Conservation (phyloP, 2,113 vertebrate species). For the Pachyramphus minor region DNA sequence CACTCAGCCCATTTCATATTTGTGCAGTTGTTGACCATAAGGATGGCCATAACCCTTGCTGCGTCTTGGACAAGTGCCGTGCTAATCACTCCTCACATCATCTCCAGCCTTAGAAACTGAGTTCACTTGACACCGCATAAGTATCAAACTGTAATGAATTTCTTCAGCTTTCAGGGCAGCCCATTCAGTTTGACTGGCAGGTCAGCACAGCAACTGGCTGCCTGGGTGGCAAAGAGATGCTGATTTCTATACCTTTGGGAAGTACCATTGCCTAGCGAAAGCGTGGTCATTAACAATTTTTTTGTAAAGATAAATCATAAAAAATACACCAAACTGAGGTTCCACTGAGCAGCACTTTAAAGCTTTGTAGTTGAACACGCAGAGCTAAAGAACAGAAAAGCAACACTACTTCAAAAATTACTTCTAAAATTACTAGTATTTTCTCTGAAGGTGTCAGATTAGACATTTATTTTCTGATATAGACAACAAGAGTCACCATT, state of each 20-base stretch:
- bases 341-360: not conserved
- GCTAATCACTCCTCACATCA: slow-evolving; percentile 67
- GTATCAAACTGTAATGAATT: slow-evolving; percentile 53
- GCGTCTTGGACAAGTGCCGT: slow-evolving; percentile 67
- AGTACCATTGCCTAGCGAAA: not conserved
- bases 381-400: not conserved
- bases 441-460: not conserved
- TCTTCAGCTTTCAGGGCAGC: slow-evolving; percentile 51
- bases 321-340: not conserved
- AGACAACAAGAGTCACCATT: not conserved
- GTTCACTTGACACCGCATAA: slow-evolving; percentile 67
- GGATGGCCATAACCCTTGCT: slow-evolving; percentile 66
- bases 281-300: not conserved
- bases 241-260: slow-evolving; percentile 5
- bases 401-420: not conserved
- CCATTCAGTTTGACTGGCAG: slow-evolving; percentile 61
- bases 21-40: slow-evolving; percentile 81
- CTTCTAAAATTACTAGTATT: not conserved
- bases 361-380: not conserved
- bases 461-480: not conserved
- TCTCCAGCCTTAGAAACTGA: slow-evolving; percentile 46
- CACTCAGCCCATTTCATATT: slow-evolving; percentile 71
- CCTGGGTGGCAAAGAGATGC: slow-evolving; percentile 56
- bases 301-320: slow-evolving; percentile 8
- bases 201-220: slow-evolving; percentile 33